phyloP scores from a whole-genome alignment of 2,113 vertebrate genomes.

The Osmerus eperlanus region DNA sequence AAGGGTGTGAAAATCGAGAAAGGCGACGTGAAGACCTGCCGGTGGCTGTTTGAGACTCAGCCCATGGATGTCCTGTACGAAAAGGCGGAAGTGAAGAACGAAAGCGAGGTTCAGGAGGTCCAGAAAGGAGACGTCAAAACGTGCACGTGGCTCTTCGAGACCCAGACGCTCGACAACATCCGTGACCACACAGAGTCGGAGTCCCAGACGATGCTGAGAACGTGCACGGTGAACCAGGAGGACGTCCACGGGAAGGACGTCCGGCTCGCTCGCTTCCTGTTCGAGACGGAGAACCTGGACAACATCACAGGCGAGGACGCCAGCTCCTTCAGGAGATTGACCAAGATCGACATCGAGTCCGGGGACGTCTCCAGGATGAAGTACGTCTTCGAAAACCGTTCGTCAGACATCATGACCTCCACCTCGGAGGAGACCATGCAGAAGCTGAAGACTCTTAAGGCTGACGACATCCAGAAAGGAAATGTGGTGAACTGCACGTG shows the following conservation, averaged over 20 bases:
- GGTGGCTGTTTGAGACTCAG: slow-evolving; percentile 91
- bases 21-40: slow-evolving; percentile 86
- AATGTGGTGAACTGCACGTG: slow-evolving; percentile 82
- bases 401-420: slow-evolving; percentile 82
- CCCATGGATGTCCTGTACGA: slow-evolving; percentile 89
- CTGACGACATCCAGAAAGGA: slow-evolving; percentile 85
- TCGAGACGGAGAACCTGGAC: slow-evolving; percentile 88
- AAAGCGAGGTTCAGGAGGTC: slow-evolving; percentile 69
- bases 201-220: slow-evolving; percentile 72
- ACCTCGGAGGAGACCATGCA: slow-evolving; percentile 80
- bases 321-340: slow-evolving; percentile 72
- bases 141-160: slow-evolving; percentile 90
- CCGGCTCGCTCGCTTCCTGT: slow-evolving; percentile 80
- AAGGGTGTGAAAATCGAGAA: slow-evolving; percentile 73
- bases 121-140: slow-evolving; percentile 88
- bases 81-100: slow-evolving; percentile 71
- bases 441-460: slow-evolving; percentile 76
- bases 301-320: slow-evolving; percentile 77
- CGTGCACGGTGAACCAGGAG: slow-evolving; percentile 78
- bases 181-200: slow-evolving; percentile 72
- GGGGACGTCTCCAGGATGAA: slow-evolving; percentile 88
- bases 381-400: slow-evolving; percentile 84
- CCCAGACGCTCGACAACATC: slow-evolving; percentile 83
- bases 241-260: slow-evolving; percentile 86
- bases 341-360: slow-evolving; percentile 80